A percentile compares a stretch with the other conserved stretches of the same genome.
Evolutionary conservation across 2,888 invertebrate genomes (phyloP).

Genomic region (Scaptomyza cyrtandrae): DNA sequence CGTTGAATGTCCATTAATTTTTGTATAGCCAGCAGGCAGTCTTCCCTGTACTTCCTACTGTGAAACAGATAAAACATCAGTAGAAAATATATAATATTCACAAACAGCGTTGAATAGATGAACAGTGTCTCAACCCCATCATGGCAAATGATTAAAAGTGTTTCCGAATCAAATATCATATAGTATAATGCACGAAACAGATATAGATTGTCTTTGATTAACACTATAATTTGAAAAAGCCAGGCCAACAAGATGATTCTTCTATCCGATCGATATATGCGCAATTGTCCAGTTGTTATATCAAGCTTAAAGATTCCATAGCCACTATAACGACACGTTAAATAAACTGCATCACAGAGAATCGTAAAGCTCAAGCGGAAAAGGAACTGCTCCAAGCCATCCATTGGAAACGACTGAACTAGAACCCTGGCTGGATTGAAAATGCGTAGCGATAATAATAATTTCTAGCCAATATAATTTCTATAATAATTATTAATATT

Average conservation of each 20-base stretch:
- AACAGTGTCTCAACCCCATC: not conserved
- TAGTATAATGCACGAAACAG: not conserved
- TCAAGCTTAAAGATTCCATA: not conserved
- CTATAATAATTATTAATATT: too few relatives aligned
- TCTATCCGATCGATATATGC: not conserved
- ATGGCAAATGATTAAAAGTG: not conserved
- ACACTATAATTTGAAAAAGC: not conserved
- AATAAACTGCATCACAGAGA: not conserved
- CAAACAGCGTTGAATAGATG: not conserved
- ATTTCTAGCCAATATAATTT: too few relatives aligned
- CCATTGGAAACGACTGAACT: slow-evolving; percentile 5
- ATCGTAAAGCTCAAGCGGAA: not conserved
- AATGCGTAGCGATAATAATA: too few relatives aligned
- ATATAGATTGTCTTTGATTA: not conserved
- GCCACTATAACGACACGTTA: slow-evolving; percentile 1
- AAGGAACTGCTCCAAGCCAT: slow-evolving; percentile 2
- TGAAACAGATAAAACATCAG: not conserved
- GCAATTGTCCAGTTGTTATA: not conserved
- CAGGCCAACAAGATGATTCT: not conserved
- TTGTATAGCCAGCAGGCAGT: slow-evolving; percentile 2
- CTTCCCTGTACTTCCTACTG: slow-evolving; percentile 10
- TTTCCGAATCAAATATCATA: rapidly evolving
- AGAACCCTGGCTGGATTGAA: too few relatives aligned
- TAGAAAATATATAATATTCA: not conserved
- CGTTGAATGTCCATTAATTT: slow-evolving; percentile 5